These are phyloP conservation scores for Drosophila sproati DNA, from an alignment of 1,140 invertebrate genomes.

Conservation along the genomic window DNA sequence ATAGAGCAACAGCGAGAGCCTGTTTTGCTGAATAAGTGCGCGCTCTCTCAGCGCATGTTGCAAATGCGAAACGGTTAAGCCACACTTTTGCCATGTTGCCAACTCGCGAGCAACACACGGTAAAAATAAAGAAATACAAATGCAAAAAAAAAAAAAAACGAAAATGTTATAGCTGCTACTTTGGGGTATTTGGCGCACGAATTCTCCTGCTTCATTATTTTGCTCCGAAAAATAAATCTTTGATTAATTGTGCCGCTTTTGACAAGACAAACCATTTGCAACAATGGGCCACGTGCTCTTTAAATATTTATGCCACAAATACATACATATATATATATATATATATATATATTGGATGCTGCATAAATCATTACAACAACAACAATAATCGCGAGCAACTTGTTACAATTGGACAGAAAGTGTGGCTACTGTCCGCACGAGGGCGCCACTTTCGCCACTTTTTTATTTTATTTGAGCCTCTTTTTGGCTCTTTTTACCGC, in stretches of 20 bases:
- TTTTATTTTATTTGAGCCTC: slow-evolving; percentile 18
- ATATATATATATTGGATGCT: slow-evolving; percentile 17
- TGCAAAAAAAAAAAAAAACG: not conserved
- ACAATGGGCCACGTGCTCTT: slow-evolving; percentile 79
- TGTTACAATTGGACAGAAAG: slow-evolving; percentile 36
- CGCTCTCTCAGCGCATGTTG: slow-evolving; percentile 14
- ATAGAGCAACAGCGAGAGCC: not conserved
- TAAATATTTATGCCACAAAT: slow-evolving; percentile 68
- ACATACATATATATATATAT: slow-evolving; percentile 26
- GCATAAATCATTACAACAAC: slow-evolving; percentile 68
- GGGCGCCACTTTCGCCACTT: slow-evolving; percentile 53
- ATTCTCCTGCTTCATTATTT: slow-evolving; percentile 43
- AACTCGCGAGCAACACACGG: not conserved
- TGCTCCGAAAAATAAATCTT: slow-evolving; percentile 70
- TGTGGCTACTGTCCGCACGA: slow-evolving; percentile 28
- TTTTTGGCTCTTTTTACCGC: not conserved
- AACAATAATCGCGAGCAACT: slow-evolving; percentile 46
- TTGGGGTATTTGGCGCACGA: slow-evolving; percentile 28
- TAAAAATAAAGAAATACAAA: slow-evolving; percentile 12
- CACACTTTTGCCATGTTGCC: slow-evolving; percentile 7
- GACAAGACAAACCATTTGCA: slow-evolving; percentile 80
- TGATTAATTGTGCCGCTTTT: slow-evolving; percentile 76
- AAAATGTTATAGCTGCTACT: slow-evolving; percentile 23
- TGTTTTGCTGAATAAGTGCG: slow-evolving; percentile 24
- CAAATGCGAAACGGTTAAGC: slow-evolving; percentile 23